These are phyloP conservation scores for Diuraphis noxia DNA, from an alignment of 1,140 invertebrate species.

Conservation along the genomic window DNA sequence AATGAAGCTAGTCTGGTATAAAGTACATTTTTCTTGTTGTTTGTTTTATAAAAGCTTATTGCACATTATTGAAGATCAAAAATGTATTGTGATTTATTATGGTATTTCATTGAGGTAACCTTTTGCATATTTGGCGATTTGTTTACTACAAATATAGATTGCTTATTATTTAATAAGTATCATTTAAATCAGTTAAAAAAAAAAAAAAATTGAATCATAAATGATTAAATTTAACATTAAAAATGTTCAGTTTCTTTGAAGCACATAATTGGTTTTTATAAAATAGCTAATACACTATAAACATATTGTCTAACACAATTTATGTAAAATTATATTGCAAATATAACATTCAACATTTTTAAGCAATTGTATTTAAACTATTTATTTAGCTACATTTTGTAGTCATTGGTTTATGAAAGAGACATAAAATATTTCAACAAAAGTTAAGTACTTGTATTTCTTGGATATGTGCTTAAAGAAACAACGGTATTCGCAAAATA, in stretches of 20 bases:
- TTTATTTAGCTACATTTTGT: not conserved
- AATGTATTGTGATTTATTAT: constrained; percentile 5
- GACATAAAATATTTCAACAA: not conserved
- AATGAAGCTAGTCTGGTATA: constrained; percentile 50
- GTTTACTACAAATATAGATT: not conserved
- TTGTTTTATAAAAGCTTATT: not conserved
- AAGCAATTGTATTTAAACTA: not conserved
- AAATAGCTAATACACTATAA: not conserved
- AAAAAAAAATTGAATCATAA: not conserved
- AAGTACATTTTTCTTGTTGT: not conserved
- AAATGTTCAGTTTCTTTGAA: not conserved
- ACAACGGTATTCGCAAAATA: not conserved
- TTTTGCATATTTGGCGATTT: not conserved
- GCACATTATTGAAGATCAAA: not conserved
- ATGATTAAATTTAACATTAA: not conserved
- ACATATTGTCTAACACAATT: not conserved
- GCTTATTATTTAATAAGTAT: not conserved
- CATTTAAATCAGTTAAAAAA: not conserved
- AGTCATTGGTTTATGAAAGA: not conserved
- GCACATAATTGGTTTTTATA: not conserved
- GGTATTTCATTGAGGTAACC: not conserved
- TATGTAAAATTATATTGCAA: not conserved
- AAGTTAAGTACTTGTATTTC: not conserved
- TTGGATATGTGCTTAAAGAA: not conserved
- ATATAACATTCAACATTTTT: not conserved